phyloP scores from a whole-genome alignment of 2,797 vertebrate genomes.

The Dendrocincla tyrannina region DNA sequence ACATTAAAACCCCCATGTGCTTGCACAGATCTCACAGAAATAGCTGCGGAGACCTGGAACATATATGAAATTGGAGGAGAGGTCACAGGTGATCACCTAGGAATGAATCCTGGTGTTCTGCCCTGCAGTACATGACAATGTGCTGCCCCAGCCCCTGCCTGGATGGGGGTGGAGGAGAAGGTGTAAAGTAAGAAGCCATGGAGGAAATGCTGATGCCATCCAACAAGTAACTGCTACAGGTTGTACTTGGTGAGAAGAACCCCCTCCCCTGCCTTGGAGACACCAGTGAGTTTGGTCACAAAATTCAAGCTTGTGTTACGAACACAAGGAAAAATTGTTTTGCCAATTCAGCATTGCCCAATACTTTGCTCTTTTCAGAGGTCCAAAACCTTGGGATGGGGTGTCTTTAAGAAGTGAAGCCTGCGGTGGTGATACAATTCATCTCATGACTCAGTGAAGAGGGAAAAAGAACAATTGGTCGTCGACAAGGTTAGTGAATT shows the following conservation, averaged over 20 bases:
- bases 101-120: not conserved
- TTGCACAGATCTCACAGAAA: not conserved
- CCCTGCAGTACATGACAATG: accelerated
- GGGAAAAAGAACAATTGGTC: not conserved
- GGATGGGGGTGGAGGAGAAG: not conserved
- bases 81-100: not conserved
- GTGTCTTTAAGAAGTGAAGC: not conserved
- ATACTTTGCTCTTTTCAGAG: not conserved
- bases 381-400: not conserved
- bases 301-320: not conserved
- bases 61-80: not conserved
- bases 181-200: accelerated
- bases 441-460: not conserved
- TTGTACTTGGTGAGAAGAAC: not conserved
- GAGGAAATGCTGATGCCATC: not conserved
- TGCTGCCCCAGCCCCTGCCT: not conserved
- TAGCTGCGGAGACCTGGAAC: accelerated
- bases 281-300: not conserved
- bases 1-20: accelerated
- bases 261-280: not conserved
- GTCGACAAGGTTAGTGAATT: constrained; percentile 3
- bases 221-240: not conserved
- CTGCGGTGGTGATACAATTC: not conserved
- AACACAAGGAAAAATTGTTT: not conserved
- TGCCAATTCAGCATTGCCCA: not conserved